Percentiles rank a stretch among this genome's conserved stretches.
Conservation (phyloP, 2,113 vertebrate species). For the Sander vitreus region DNA sequence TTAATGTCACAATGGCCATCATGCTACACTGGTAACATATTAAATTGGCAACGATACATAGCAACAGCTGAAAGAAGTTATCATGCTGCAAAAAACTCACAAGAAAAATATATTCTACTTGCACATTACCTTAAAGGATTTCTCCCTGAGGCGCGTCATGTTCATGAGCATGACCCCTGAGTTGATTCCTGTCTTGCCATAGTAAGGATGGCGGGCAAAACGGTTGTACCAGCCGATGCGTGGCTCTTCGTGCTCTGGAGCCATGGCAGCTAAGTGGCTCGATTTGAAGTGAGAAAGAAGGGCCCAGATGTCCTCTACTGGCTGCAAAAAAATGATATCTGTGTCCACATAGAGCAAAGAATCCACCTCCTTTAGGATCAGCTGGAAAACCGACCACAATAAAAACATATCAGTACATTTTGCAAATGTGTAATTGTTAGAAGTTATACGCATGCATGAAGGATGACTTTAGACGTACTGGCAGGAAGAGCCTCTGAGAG, state of each 20-base stretch:
- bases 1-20: too few relatives aligned
- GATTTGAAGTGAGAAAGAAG: slow-evolving; percentile 90
- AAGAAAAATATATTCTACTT: neutral
- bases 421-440: neutral
- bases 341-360: slow-evolving; percentile 96
- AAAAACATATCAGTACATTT: neutral
- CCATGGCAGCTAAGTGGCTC: slow-evolving; percentile 95
- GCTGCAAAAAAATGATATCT: slow-evolving; percentile 94
- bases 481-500: slow-evolving; percentile 96
- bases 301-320: slow-evolving; percentile 95
- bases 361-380: slow-evolving; percentile 94
- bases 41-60: neutral
- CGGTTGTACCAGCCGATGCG: slow-evolving; percentile 98
- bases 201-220: slow-evolving; percentile 96
- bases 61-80: neutral
- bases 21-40: neutral
- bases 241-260: slow-evolving; percentile 95
- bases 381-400: slow-evolving; percentile 74
- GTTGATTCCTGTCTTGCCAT: slow-evolving; percentile 94
- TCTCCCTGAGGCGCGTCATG: slow-evolving; percentile 94
- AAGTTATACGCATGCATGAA: neutral
- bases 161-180: slow-evolving; percentile 99
- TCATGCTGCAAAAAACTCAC: neutral
- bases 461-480: slow-evolving; percentile 84
- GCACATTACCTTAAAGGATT: slow-evolving; percentile 89